Base-by-base conservation (phyloP, 2,888 invertebrate species). In the Syrista parreyssii region DNA sequence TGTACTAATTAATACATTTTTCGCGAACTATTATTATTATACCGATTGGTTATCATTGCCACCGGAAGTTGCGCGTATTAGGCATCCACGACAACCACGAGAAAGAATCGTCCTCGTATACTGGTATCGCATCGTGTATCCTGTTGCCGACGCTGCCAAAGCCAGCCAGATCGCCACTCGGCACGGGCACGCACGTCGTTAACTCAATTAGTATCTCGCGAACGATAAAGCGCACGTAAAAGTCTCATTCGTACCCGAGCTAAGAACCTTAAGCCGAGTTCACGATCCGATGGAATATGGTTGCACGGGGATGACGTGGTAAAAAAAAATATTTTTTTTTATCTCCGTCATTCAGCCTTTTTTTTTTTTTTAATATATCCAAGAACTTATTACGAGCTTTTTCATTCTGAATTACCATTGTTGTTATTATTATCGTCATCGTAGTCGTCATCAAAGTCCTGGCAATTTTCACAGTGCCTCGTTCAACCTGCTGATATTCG, bases 191-290 rank as follows among this genome's bases (percentile, higher is more conserved):
- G 75, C 79, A 75, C 84, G 78, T 80, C 77, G 85, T 84, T 86
- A 87, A 86, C 86, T 86, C 86, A 82, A 86, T 86, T 87, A 86
- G 76, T 82, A 83, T 82, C 82, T 73, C 77, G 78, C 78, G 79
- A 74, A 80, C 81, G 87, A 86, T 86, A 86, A 86, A 86, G 86
- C 86, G 79, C 76, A 79, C 83, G 82, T 85, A 86, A 85, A 86
- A 81, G 78, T 82, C 81, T 82, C 82, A 84, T 86, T 83, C 86
- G 83, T 82, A 78, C 78, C 78, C 78, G 78, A 81, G 82, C 82
- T 82, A 74, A 83, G 84, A 81, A 84, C 83, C 85, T 83, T 82
- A 55, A 55, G 55, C 9, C 55, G 55, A 55, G 55, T 55, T 55
- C 55, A 55, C 23, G 23, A 55, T 55, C 55, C 55, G 23, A 23